A percentile compares a stretch with the other conserved stretches of the same genome.
These are phyloP conservation scores for Noctua fimbriata DNA, from an alignment of 2,888 invertebrate genomes.

Conservation along the genomic window DNA sequence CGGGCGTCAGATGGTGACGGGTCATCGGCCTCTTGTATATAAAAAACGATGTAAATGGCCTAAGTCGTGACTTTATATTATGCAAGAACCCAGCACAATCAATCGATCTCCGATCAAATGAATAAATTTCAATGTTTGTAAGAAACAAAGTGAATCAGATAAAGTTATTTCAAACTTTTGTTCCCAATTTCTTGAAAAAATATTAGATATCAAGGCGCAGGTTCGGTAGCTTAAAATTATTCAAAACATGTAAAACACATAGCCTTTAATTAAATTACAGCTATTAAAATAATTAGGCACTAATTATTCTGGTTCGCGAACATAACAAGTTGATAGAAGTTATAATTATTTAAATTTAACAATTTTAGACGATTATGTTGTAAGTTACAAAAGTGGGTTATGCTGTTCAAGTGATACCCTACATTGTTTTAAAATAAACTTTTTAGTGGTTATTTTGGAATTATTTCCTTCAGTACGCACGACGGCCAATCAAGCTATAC, in stretches of 20 bases:
- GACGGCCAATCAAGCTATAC: no score
- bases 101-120: background rate
- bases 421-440: conserved; percentile 4
- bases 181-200: background rate
- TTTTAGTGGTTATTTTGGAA: background rate
- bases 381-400: conserved; percentile 33
- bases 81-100: background rate
- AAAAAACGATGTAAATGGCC: background rate
- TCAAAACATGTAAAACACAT: conserved; percentile 18
- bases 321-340: conserved; percentile 32
- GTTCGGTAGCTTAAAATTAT: conserved; percentile 4
- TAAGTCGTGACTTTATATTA: background rate
- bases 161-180: background rate
- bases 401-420: background rate
- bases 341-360: conserved; percentile 43
- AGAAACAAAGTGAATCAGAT: background rate
- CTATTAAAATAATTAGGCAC: conserved; percentile 45
- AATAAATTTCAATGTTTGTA: background rate
- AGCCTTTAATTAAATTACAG: conserved; percentile 25
- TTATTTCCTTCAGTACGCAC: background rate
- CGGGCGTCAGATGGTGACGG: background rate
- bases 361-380: conserved; percentile 33
- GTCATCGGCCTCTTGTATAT: background rate
- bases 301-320: conserved; percentile 44
- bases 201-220: background rate